Conservation (phyloP, 1,140 invertebrate genomes). For the Drosophila aff. region DNA sequence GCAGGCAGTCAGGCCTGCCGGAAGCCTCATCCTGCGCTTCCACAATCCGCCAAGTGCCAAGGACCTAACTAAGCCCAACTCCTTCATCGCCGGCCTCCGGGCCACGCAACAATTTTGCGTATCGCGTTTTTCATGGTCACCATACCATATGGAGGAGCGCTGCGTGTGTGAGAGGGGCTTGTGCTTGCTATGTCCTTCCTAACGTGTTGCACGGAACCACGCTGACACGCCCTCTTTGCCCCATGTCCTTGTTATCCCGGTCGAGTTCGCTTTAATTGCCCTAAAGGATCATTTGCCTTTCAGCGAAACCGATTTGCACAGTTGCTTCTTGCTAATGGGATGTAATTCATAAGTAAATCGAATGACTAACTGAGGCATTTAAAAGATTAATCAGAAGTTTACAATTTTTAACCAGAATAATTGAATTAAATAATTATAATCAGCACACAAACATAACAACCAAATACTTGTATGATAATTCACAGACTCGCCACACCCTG, state of each 20-base stretch:
- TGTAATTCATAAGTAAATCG: background rate
- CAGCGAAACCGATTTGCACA: constrained; percentile 8
- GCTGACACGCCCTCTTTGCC: background rate
- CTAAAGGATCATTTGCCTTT: constrained; percentile 11
- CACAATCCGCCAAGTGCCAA: constrained; percentile 12
- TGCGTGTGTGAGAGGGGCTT: constrained; percentile 19
- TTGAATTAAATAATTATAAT: background rate
- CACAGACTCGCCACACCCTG: background rate
- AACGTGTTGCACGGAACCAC: constrained; percentile 41
- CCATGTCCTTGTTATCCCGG: background rate
- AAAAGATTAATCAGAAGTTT: background rate
- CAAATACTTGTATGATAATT: background rate
- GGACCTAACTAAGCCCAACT: constrained; percentile 25
- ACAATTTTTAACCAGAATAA: background rate
- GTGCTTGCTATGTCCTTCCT: constrained; percentile 38
- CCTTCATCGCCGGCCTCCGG: constrained; percentile 16
- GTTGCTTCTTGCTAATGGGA: background rate
- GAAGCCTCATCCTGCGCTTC: constrained; percentile 10
- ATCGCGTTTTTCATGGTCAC: constrained; percentile 43
- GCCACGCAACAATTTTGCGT: constrained; percentile 43
- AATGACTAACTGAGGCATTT: background rate
- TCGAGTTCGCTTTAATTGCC: constrained; percentile 22
- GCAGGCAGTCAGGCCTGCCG: constrained; percentile 15
- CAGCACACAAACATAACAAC: background rate
- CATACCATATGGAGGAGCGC: constrained; percentile 16